Evolutionary conservation across 2,888 invertebrate genomes (phyloP), one percentile per base, ranked within the genome.

Genomic region (Brachynemurus nebulosus): DNA sequence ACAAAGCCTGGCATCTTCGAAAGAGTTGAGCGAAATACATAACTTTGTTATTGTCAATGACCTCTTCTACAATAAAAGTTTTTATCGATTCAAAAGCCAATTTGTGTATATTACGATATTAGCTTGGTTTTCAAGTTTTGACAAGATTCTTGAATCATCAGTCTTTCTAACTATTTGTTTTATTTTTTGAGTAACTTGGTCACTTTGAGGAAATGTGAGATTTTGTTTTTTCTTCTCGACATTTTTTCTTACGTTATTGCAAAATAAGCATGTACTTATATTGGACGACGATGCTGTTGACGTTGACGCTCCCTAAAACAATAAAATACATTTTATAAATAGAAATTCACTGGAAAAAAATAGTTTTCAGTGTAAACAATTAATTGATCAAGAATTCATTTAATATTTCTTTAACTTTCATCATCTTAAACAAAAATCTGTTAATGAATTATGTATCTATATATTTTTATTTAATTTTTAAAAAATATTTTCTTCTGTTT

Each of bases 51-150:
- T 50, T 50, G 16, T 53, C 47, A 48, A 54, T 52, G 23, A 52
- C 50, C 45, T 51, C 48, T 33, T 20, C 19, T 19, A 11, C 43
- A 40, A 49, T 52, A 21, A 50, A 40, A 19, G 47, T 42, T 35
- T 44, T 44, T 38, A 51, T 36, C 2, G 47, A 42, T 44, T 41
- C 40, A 45, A 52, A 50, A 44, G 52, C 47, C 45, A 36, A 51
- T 36, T 49, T 41, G 40, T 51, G 50, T 19, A 51, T 45, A 27
- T 52, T 46, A 25, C 51, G 27, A 19, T 45, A 48, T 42, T 45
- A 34, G 72, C 73, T 54, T 74, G 71, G 4, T 36, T 4, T 36
- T 36, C 3, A 36, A 36, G 17, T 36, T 36, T 36, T 2, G 17
- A 36, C 4, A 18, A 4, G 8, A 36, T 4, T 11, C 2, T 14